phyloP scores from a whole-genome alignment of 2,797 vertebrate species.

The Pterois miles region DNA sequence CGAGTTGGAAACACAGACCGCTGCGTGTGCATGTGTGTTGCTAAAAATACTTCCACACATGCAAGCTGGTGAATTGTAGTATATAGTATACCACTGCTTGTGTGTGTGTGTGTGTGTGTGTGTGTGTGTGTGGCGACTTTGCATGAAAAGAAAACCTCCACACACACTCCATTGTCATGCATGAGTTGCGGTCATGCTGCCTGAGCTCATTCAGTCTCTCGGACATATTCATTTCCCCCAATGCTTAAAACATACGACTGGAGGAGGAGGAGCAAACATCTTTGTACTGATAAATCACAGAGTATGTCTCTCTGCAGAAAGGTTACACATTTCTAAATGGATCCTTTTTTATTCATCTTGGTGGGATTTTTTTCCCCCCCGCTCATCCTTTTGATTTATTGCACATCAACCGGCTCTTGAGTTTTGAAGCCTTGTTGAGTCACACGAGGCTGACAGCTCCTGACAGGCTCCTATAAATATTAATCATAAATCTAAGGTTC shows the following conservation, averaged over 20 bases:
- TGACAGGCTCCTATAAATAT: constrained; percentile 75
- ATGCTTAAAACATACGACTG: constrained; percentile 57
- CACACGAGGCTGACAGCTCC: constrained; percentile 60
- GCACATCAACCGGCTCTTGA: constrained; percentile 61
- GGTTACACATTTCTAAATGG: constrained; percentile 68
- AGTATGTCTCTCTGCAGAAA: constrained; percentile 43
- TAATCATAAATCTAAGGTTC: constrained; percentile 69
- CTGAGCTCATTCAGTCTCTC: constrained; percentile 50
- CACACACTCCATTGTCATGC: constrained; percentile 58
- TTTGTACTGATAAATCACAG: constrained; percentile 60
- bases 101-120: neutral
- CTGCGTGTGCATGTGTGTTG: constrained; percentile 25
- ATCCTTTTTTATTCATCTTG: constrained; percentile 58
- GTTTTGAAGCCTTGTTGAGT: constrained; percentile 71
- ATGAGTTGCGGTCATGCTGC: constrained; percentile 48
- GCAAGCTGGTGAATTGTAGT: constrained; percentile 40
- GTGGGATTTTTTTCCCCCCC: constrained; percentile 47
- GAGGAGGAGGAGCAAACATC: constrained; percentile 48
- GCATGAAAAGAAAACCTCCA: constrained; percentile 42
- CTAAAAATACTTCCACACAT: constrained; percentile 76
- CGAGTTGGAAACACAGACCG: constrained; percentile 41
- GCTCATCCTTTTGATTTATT: constrained; percentile 65
- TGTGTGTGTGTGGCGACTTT: constrained; percentile 1
- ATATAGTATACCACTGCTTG: constrained; percentile 7
- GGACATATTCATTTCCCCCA: constrained; percentile 64